Conservation (phyloP, 2,113 vertebrate species). For the Peromyscus polionotus region DNA sequence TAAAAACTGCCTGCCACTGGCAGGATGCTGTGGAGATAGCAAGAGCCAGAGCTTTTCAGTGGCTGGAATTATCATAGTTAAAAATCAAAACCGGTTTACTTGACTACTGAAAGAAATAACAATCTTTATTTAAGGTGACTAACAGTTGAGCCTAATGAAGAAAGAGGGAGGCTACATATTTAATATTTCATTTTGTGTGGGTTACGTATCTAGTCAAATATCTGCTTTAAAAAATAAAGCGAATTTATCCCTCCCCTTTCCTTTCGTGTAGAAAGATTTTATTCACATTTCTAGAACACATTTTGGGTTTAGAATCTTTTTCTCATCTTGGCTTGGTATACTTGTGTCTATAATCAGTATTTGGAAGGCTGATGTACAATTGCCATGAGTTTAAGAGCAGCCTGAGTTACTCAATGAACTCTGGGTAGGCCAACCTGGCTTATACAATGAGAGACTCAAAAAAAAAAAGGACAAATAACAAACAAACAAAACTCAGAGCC, state of each 20-base stretch:
- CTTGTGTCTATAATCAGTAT: not conserved
- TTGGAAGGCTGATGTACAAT: not conserved
- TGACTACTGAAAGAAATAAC: not conserved
- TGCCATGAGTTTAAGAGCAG: not conserved
- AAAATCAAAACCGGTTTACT: not conserved
- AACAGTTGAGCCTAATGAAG: not conserved
- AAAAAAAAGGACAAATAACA: too few species aligned
- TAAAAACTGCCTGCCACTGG: constrained; percentile 26
- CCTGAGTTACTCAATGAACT: not conserved
- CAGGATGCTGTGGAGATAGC: constrained; percentile 46
- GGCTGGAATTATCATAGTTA: not conserved
- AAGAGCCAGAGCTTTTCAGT: constrained; percentile 3
- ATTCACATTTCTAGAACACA: constrained; percentile 14
- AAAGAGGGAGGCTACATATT: not conserved
- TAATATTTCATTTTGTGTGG: constrained; percentile 44
- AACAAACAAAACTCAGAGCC: not conserved
- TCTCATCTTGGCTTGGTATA: not conserved
- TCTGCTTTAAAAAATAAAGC: not conserved
- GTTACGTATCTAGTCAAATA: not conserved
- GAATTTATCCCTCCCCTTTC: not conserved
- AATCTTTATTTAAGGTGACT: constrained; percentile 38
- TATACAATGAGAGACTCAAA: not conserved
- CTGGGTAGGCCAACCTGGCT: not conserved
- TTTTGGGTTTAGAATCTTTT: constrained; percentile 34
- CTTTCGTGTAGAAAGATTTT: not conserved